phyloP scores from a whole-genome alignment of 2,113 vertebrate species.

The Megalops atlanticus region DNA sequence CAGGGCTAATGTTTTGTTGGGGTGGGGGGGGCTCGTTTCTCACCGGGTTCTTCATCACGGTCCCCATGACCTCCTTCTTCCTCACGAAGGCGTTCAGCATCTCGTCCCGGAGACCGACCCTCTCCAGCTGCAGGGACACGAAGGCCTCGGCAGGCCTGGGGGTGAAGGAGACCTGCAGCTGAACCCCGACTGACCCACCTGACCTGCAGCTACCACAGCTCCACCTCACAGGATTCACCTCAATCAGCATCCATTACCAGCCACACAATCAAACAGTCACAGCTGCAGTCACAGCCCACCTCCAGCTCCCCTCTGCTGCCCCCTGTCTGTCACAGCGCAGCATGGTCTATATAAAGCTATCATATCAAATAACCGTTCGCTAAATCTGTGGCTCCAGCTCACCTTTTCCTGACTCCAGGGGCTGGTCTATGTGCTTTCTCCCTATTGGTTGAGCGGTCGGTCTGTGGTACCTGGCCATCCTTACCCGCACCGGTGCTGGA shows the following conservation, averaged over 20 bases:
- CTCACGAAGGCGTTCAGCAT: slow-evolving; percentile 69
- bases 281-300: too few relatives aligned
- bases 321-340: too few relatives aligned
- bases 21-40: slow-evolving; percentile 36
- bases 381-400: neutral
- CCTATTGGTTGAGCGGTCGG: neutral
- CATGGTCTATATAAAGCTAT: too few relatives aligned
- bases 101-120: slow-evolving; percentile 56
- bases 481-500: slow-evolving; percentile 39
- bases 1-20: neutral
- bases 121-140: slow-evolving; percentile 75
- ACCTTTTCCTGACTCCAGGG: slow-evolving; percentile 29
- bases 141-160: slow-evolving; percentile 69
- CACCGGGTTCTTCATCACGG: slow-evolving; percentile 55
- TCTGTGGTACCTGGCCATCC: slow-evolving; percentile 36
- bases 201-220: too few relatives aligned
- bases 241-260: too few relatives aligned
- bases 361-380: too few relatives aligned
- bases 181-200: neutral
- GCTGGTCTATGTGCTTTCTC: slow-evolving; percentile 4
- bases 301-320: too few relatives aligned
- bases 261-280: too few relatives aligned
- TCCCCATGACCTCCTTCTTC: slow-evolving; percentile 56
- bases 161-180: neutral
- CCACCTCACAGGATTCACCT: too few relatives aligned